phyloP scores from a whole-genome alignment of 2,113 vertebrate genomes.

The Ammodytes marinus region DNA sequence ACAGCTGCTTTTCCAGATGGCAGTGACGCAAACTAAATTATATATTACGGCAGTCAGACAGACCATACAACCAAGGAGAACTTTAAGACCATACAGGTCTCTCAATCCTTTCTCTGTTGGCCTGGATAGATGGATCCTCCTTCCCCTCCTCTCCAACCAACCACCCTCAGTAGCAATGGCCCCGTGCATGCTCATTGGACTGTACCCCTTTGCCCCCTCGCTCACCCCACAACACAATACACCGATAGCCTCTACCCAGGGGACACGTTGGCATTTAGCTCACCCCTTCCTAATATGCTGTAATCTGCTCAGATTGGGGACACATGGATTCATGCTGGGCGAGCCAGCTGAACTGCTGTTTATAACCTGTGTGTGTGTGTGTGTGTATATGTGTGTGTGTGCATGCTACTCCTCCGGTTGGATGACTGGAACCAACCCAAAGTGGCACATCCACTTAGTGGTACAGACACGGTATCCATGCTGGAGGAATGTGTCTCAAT shows the following conservation, averaged over 20 bases:
- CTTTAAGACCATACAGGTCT: constrained; percentile 17
- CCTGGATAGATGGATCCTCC: not conserved
- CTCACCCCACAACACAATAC: constrained; percentile 21
- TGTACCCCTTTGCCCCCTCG: constrained; percentile 1
- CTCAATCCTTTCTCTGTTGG: not conserved
- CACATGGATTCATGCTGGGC: constrained; percentile 15
- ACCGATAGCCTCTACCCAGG: constrained; percentile 38
- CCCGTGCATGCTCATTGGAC: constrained; percentile 35
- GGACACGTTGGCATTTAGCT: constrained; percentile 54
- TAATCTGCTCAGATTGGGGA: constrained; percentile 62
- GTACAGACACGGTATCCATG: not conserved
- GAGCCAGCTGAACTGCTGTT: constrained; percentile 22
- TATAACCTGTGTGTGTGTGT: not conserved
- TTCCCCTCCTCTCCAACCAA: constrained; percentile 2
- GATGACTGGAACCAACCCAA: constrained; percentile 35
- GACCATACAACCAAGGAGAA: constrained; percentile 24
- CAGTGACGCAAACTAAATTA: constrained; percentile 37
- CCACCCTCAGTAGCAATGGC: constrained; percentile 3
- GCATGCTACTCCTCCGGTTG: not conserved
- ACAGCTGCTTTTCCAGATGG: constrained; percentile 50
- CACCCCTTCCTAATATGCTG: constrained; percentile 50
- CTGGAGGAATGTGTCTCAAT: constrained; percentile 2
- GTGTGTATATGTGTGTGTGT: constrained; percentile 8
- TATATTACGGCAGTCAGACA: constrained; percentile 58
- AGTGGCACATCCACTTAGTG: not conserved